These are phyloP conservation scores for Rhinichthys klamathensis DNA, from an alignment of 2,113 vertebrate genomes.

Conservation along the genomic window DNA sequence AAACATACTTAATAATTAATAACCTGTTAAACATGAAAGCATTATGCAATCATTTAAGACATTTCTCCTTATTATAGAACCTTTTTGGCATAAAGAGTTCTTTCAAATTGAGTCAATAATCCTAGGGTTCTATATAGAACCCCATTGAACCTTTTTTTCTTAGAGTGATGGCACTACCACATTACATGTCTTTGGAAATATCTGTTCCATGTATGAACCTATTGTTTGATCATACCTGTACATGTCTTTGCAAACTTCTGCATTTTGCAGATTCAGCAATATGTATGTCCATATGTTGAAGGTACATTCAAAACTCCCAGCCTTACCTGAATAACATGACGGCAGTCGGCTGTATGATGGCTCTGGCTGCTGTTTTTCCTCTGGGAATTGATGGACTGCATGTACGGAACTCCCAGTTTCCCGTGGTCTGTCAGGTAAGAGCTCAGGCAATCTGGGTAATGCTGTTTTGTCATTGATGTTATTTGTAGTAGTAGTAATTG, in stretches of 20 bases:
- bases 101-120: too few relatives aligned
- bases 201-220: neutral
- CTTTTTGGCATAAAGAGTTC: too few relatives aligned
- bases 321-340: conserved; percentile 94
- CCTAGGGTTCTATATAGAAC: too few relatives aligned
- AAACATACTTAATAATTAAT: too few relatives aligned
- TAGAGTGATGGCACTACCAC: neutral
- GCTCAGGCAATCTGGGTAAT: neutral
- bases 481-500: neutral
- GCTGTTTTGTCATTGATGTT: neutral
- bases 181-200: too few relatives aligned
- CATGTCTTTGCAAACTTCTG: neutral
- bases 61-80: too few relatives aligned
- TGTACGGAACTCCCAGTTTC: conserved; percentile 82
- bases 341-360: conserved; percentile 89
- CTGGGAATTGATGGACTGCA: conserved; percentile 89
- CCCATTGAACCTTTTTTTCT: too few relatives aligned
- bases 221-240: neutral
- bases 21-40: too few relatives aligned
- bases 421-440: conserved; percentile 88
- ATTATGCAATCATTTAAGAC: too few relatives aligned
- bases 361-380: conserved; percentile 87
- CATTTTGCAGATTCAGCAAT: conserved; percentile 4
- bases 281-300: conserved; percentile 60
- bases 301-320: conserved; percentile 95